Conservation (phyloP, 2,888 invertebrate genomes). For the Bugula neritina region DNA sequence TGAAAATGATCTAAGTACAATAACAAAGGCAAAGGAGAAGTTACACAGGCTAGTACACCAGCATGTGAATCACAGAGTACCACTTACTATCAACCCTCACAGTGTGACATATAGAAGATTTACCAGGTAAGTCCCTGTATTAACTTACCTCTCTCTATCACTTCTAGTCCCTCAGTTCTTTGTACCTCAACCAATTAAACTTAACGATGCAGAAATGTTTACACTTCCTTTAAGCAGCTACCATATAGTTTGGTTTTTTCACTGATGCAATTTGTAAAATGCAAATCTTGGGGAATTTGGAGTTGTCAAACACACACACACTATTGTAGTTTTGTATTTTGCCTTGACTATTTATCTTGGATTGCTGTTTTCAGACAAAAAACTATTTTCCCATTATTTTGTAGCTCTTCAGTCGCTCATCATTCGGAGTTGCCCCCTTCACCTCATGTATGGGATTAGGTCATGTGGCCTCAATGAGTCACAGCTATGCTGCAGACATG, state of each 20-base stretch:
- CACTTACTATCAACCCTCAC: conserved; percentile 98
- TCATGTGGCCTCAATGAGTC: neutral
- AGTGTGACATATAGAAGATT: conserved; percentile 99
- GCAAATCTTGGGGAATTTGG: too few relatives aligned
- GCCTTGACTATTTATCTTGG: too few relatives aligned
- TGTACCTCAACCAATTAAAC: too few relatives aligned
- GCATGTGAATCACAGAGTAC: conserved; percentile 82
- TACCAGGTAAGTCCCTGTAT: conserved; percentile 93
- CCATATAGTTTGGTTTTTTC: too few relatives aligned
- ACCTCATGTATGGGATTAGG: conserved; percentile 80
- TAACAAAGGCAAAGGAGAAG: conserved; percentile 79
- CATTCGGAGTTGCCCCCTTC: conserved; percentile 96
- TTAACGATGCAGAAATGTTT: too few relatives aligned
- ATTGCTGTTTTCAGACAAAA: too few relatives aligned
- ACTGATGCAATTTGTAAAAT: too few relatives aligned
- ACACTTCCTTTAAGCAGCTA: too few relatives aligned
- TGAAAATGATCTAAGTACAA: conserved; percentile 80
- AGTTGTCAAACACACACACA: too few relatives aligned
- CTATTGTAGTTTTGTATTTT: too few relatives aligned
- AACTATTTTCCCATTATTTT: too few relatives aligned
- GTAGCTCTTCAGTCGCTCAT: conserved; percentile 68
- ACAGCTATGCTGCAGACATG: neutral
- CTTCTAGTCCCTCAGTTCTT: too few relatives aligned
- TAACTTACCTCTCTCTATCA: neutral
- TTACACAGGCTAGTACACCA: conserved; percentile 98